A percentile compares a stretch with the other conserved stretches of the same genome.
These are phyloP conservation scores for Limnephilus rhombicus DNA, from an alignment of 2,888 invertebrate species.

Conservation along the genomic window DNA sequence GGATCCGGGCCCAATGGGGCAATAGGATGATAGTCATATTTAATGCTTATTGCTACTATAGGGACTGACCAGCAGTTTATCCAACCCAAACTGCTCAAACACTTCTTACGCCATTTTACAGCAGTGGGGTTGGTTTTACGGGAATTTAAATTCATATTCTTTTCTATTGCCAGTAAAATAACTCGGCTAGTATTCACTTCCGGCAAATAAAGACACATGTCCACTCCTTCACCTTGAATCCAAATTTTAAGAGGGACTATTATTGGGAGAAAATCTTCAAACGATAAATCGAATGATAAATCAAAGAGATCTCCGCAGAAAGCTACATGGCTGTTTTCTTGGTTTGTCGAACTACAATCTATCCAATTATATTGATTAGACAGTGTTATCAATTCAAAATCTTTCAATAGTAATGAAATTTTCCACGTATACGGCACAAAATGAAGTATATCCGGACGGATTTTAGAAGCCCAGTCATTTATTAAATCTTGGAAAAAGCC, in stretches of 20 bases:
- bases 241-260: conserved; percentile 93
- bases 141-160: conserved; percentile 91
- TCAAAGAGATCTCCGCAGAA: conserved; percentile 96
- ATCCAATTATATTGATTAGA: conserved; percentile 99
- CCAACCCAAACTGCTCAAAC: conserved; percentile 88
- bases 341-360: conserved; percentile 96
- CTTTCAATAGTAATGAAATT: conserved; percentile 92
- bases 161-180: conserved; percentile 89
- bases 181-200: conserved; percentile 93
- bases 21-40: conserved; percentile 94
- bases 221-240: conserved; percentile 96
- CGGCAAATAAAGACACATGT: conserved; percentile 92
- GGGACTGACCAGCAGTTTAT: conserved; percentile 98
- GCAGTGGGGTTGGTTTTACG: conserved; percentile 73
- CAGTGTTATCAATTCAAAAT: conserved; percentile 95
- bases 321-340: conserved; percentile 96
- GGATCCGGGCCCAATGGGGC: conserved; percentile 92
- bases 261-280: conserved; percentile 94
- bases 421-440: conserved; percentile 99
- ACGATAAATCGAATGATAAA: conserved; percentile 95
- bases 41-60: conserved; percentile 93
- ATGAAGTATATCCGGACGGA: conserved; percentile 93
- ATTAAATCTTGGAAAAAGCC: conserved; percentile 97
- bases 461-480: conserved; percentile 97
- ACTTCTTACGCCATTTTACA: conserved; percentile 90